Evolutionary conservation across 1,140 invertebrate species (phyloP), one percentile per base, ranked within the genome.

Genomic region (Cryptotermes secundus): DNA sequence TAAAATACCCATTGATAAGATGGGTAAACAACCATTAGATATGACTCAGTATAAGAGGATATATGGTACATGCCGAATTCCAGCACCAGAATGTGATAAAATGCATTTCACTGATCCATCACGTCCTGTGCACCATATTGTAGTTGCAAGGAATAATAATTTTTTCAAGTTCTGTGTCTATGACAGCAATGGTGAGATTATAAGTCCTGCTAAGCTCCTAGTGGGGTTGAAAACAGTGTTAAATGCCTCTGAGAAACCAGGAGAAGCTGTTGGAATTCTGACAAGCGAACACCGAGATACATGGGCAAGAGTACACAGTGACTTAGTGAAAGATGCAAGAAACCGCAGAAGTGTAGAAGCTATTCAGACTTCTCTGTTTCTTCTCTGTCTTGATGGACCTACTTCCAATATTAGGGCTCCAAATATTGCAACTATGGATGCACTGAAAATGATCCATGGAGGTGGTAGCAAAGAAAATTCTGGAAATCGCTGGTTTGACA

Each of bases 41-140:
- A 98, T 98, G 96, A 91, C 92, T 80, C 97, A 98, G 88, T 98
- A 98, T 89, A 94, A 94, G 84, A 95, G 96, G 90, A 93, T 98
- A 82, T 94, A 97, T 88, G 96, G 96, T 19, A 97, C 96, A 3
- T 97, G 96, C 89, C 92, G 97, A 82, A 93, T 96, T 85, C 97
- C 97, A 16, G 90, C 91, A 14, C 87, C 89, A 49, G 92, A 91
- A 84, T 87, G 90, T 59, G 97, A 98, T 89, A 88, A 90, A 72
- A 88, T 96, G 42, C 87, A 86, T 12, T 89, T 88, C 85, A 88
- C 87, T 85, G 91, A 93, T 19, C 94, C 92, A 86, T 85, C 87
- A 35, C 92, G 93, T 88, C 89, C 92, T 26, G 89, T 92, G 31
- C 92, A 92, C 84, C 94, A 97, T 88, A 92, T 97, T 34, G 93